Conservation (phyloP, 1,140 invertebrate genomes). For the Hetaerina americana region DNA sequence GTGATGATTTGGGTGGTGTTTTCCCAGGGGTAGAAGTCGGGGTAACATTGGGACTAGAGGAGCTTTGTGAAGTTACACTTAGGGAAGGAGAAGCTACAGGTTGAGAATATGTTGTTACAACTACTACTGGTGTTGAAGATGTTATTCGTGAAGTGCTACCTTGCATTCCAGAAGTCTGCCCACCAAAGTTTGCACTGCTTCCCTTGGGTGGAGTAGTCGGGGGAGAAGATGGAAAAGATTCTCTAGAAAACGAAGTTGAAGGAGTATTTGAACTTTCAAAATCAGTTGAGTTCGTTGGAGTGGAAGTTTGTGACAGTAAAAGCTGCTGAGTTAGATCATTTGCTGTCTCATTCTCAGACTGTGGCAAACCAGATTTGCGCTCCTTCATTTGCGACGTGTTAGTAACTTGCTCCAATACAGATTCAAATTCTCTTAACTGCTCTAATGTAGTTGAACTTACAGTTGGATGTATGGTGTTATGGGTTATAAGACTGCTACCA, state of each 20-base stretch:
- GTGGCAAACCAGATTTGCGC: constrained; percentile 43
- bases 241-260: constrained; percentile 2
- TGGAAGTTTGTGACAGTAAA: constrained; percentile 10
- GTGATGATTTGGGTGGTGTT: constrained; percentile 35
- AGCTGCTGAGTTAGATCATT: constrained; percentile 10
- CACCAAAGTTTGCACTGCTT: constrained; percentile 16
- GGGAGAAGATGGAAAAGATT: neutral
- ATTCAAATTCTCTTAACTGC: constrained; percentile 66
- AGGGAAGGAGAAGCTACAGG: constrained; percentile 42
- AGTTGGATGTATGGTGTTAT: constrained; percentile 26
- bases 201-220: constrained; percentile 13
- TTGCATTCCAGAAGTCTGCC: constrained; percentile 6
- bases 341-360: constrained; percentile 10
- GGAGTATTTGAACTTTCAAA: constrained; percentile 1
- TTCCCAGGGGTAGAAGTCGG: constrained; percentile 35
- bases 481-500: constrained; percentile 16
- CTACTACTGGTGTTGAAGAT: constrained; percentile 40
- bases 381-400: constrained; percentile 44
- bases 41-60: constrained; percentile 44
- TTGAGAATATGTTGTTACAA: constrained; percentile 44
- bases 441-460: constrained; percentile 51
- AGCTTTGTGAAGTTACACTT: constrained; percentile 46
- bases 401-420: constrained; percentile 54
- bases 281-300: neutral
- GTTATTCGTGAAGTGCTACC: constrained; percentile 15